Percentiles rank a stretch among this genome's conserved stretches.
Evolutionary conservation across 2,113 vertebrate species (phyloP).

Genomic region (Thunnus thynnus): DNA sequence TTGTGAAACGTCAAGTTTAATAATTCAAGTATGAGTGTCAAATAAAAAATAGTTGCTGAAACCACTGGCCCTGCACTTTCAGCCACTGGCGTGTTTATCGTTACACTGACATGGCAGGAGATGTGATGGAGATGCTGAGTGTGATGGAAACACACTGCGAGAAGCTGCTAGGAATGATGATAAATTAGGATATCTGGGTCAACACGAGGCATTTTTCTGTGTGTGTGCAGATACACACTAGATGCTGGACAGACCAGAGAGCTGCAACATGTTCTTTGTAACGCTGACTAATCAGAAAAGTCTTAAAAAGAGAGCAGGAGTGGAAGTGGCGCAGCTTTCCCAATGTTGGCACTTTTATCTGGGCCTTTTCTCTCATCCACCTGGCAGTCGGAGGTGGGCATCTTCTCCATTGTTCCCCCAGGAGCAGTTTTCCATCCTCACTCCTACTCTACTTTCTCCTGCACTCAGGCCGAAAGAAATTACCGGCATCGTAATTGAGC

Average conservation of each 20-base stretch:
- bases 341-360: slow-evolving; percentile 36
- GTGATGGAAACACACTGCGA: slow-evolving; percentile 46
- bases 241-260: neutral
- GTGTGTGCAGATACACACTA: no score
- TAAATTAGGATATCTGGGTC: slow-evolving; percentile 38
- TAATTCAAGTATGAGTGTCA: slow-evolving; percentile 65
- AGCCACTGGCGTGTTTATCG: slow-evolving; percentile 41
- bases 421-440: slow-evolving; percentile 57
- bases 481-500: slow-evolving; percentile 70
- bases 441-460: slow-evolving; percentile 40
- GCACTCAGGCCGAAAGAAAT: slow-evolving; percentile 57
- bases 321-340: neutral
- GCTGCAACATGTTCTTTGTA: slow-evolving; percentile 10
- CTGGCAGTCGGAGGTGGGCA: slow-evolving; percentile 50
- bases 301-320: neutral
- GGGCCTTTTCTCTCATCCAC: slow-evolving; percentile 30
- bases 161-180: slow-evolving; percentile 43
- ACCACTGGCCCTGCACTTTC: slow-evolving; percentile 48
- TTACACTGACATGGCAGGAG: slow-evolving; percentile 57
- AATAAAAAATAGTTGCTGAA: slow-evolving; percentile 52
- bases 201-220: neutral
- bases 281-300: slow-evolving; percentile 37
- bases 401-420: slow-evolving; percentile 44
- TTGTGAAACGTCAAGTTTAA: slow-evolving; percentile 70
- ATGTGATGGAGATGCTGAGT: slow-evolving; percentile 59